Evolutionary conservation across 2,888 invertebrate genomes (phyloP), one percentile per base, ranked within the genome.

Genomic region (Leucoptera coffeella): DNA sequence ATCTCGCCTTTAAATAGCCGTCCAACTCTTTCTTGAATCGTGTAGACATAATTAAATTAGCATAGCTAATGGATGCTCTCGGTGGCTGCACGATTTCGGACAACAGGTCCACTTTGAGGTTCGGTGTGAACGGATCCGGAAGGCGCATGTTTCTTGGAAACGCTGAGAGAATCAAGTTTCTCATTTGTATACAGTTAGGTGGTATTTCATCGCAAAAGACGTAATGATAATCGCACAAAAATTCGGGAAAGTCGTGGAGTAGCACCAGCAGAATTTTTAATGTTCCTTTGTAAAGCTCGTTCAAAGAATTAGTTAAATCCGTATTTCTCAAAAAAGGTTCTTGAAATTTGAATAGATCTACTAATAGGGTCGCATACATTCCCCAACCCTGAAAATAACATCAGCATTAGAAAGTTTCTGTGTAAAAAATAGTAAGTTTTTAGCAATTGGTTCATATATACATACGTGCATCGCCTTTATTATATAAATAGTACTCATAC

Each of bases 171-270:
- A 99, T 95, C 29, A 99, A 75, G 54, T 99, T 99, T 26, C 99
- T 78, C 92, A 99, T 93, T 58, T 91, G 97, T 38, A 99, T 95
- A 61, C 99, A 99, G 57, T 99, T 99, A 3, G 97, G 93, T 24
- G 99, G 97, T 42, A 99, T 97, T 32, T 93, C 95, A 58, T 99
- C 99, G 57, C 99, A 97, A 67, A 99, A 95, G 23, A 92, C 91
- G 55, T 97, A 97, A 57, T 99, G 96, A 58, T 96, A 97, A 54
- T 99, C 99, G 59, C 97, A 97, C 26, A 99, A 75, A 57, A 99
- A 95, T 64, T 99, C 99, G 0, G 99, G 99, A 57, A 99, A 99
- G 55, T 99, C 99, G 51, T 99, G 99, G 8, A 99, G 74, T 15
- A 99, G 69, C 0, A 99, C 95, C 20, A 99, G 73, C 26, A 99